These are phyloP conservation scores for Hyles vespertilio DNA, from an alignment of 1,140 invertebrate genomes.

Conservation along the genomic window DNA sequence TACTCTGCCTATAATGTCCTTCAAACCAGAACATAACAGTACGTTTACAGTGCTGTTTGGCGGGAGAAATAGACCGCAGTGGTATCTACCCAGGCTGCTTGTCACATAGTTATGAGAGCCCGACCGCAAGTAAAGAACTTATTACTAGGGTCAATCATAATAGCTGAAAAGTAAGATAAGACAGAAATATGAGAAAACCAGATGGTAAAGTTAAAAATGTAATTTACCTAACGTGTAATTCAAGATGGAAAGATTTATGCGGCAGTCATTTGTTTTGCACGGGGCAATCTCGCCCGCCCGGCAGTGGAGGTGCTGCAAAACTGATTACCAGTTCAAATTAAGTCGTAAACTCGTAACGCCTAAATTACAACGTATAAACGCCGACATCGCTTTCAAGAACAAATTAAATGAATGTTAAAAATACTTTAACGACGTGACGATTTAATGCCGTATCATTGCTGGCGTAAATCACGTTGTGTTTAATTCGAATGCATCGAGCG, in stretches of 20 bases:
- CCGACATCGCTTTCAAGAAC: constrained; percentile 29
- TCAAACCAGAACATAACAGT: no score
- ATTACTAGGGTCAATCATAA: no score
- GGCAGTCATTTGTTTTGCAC: constrained; percentile 51
- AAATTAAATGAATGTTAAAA: constrained; percentile 20
- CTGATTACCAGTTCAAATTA: constrained; percentile 69
- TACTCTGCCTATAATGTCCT: no score
- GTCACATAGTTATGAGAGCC: no score
- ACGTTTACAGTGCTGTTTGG: no score
- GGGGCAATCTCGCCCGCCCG: constrained; percentile 47
- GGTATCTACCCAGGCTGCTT: no score
- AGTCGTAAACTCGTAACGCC: constrained; percentile 61
- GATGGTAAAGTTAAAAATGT: constrained; percentile 25
- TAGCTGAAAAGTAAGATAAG: no score
- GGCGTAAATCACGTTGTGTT: no score
- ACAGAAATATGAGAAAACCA: constrained; percentile 11
- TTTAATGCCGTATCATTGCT: no score
- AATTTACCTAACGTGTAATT: constrained; percentile 35
- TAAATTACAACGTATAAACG: constrained; percentile 58
- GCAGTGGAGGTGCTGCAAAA: constrained; percentile 52
- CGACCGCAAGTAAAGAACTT: no score
- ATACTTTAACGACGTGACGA: constrained; percentile 3
- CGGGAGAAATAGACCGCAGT: no score
- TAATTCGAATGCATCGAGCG: no score
- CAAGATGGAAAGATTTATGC: constrained; percentile 35